A percentile compares a stretch with the other conserved stretches of the same genome.
phyloP scores from a whole-genome alignment of 92 coral and sea anemone species.

The Meandrina meandrites region DNA sequence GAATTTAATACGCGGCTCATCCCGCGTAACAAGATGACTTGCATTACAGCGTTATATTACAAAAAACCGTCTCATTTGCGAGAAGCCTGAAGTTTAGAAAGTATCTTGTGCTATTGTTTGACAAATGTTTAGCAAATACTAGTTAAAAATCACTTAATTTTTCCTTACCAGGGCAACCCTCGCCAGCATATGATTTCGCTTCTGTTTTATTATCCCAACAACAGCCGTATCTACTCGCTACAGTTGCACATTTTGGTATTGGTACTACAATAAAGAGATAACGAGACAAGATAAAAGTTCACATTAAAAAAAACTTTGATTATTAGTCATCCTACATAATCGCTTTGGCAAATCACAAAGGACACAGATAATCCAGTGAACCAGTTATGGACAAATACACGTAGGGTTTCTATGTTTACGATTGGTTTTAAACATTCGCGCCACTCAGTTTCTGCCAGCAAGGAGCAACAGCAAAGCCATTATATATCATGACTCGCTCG shows the following conservation, averaged over 20 bases:
- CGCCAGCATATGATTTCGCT: constrained; percentile 27
- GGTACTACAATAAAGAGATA: neutral
- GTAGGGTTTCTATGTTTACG: too few relatives aligned
- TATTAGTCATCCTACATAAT: too few relatives aligned
- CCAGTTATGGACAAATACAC: too few relatives aligned
- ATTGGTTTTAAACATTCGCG: too few relatives aligned
- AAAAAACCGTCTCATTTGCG: neutral
- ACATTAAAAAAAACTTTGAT: neutral
- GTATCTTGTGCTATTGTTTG: neutral
- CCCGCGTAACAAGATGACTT: too few relatives aligned
- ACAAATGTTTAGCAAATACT: neutral
- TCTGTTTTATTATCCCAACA: constrained; percentile 39
- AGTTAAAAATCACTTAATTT: neutral
- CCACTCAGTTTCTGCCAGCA: too few relatives aligned
- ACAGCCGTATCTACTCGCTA: constrained; percentile 35
- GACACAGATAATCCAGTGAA: too few relatives aligned
- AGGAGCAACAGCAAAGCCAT: too few relatives aligned
- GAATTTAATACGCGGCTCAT: too few relatives aligned
- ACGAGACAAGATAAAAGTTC: neutral
- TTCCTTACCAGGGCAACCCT: constrained; percentile 38
- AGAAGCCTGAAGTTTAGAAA: neutral
- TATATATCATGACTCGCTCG: too few relatives aligned
- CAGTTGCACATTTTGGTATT: constrained; percentile 20
- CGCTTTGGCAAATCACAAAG: too few relatives aligned
- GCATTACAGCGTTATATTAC: neutral